Evolutionary conservation across 92 coral and sea anemone species (phyloP), one percentile per base, ranked within the genome.

Genomic region (Epizoanthus fatuus): DNA sequence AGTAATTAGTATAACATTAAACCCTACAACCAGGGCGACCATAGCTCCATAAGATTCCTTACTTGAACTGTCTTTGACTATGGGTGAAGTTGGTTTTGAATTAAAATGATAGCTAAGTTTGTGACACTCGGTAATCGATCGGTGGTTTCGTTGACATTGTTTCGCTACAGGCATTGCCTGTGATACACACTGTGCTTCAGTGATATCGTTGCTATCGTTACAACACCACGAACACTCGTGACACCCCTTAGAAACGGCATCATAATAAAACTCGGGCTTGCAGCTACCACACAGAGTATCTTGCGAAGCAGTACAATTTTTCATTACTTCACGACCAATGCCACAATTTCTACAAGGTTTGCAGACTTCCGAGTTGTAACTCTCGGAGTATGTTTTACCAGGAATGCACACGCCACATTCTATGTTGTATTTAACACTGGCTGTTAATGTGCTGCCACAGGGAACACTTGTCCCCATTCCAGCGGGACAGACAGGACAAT

Each of bases 161-260:
- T 4, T 70, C 6, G 47, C 63, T 12, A 54, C 4, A n/a, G 75
- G 75, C 17, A 88, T 49, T 10, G 63, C 85, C 6, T 57, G 85
- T 29, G 32, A 51, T 58, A 56, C 32, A 59, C 92, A 88, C 12
- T 49, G 55, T 3, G 77, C 35, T 12, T 42, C 52, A 22, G 25
- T 8, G 6, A 84, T 78, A 16, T 88, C 85, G 0, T 19, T 37
- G 37, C 71, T 52, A 45, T 88, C 92, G 53, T 76, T 69, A 44
- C 92, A 88, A 7, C 92, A 88, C 7, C 63, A 85, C 0, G 92
- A 88, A 32, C 92, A 88, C 7, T 75, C 84, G 22, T 53, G 6
- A 49, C 92, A 88, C 81, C 7, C 14, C 2, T 44, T 42, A 8
- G 29, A 4, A 1, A 35, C 1, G 12, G 70, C 20, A 12, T 75